Base-by-base conservation (phyloP, 30 jellyfish, hydroid and myxozoan species). In the Pelagia noctiluca region DNA sequence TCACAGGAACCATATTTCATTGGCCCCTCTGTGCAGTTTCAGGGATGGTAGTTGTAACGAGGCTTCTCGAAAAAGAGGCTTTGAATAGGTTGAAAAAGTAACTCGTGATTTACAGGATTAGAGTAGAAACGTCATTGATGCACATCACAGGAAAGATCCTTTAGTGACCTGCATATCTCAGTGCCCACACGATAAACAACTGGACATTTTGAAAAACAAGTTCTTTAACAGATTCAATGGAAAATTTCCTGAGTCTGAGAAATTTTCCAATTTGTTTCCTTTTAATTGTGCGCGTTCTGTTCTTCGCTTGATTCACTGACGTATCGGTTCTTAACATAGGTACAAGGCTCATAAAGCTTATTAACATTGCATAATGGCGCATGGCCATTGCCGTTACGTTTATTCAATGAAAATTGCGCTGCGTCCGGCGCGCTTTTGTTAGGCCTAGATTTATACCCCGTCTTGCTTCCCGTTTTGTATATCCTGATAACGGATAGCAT, bases 401-500 rank as follows among this genome's bases (percentile, higher is more conserved):
- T 28, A 33, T 69, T 31, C 76, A 46, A 57, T 49, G 87, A 28
- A 61, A 52, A 37, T 26, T 29, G 71, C 68, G 48, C 69, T 50
- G 85, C 72, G 60, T 25, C 77, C 78, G 71, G 77, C 19, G 50
- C 13, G 76, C 52, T 35, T 37, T 80, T 66, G 78, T 66, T 12
- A 2, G 28, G 35, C 30, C 22, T 33, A 65, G n/a, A 49, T 37
- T 50, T 54, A 35, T 25, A 75, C 86, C 78, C 92, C 30, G 73
- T 42, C 13, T 37, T 78, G 85, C 64, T 70, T 49, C 75, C 92
- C 80, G 86, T 35, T 67, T 54, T 82, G 92, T 82, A 71, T 82
- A 54, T 82, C 92, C 92, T 82, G 92, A 69, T 82, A 82, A 69
- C 92, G 92, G 92, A 35, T 75, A 30, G 72, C 54, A 30, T 62